Evolutionary conservation across 2,113 vertebrate genomes (phyloP).

Genomic region (Colius striatus): DNA sequence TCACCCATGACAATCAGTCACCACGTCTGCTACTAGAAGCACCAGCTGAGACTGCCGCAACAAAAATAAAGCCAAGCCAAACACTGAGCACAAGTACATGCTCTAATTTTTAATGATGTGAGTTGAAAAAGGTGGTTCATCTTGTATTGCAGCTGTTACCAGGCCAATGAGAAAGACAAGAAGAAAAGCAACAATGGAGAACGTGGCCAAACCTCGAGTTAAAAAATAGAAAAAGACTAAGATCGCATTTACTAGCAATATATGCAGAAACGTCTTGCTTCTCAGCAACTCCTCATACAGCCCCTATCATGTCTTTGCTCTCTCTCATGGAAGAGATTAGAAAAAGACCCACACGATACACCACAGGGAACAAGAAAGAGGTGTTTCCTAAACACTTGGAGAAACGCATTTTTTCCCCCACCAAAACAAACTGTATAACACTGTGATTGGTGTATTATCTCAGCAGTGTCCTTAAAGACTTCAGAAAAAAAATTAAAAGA

Average conservation of each 20-base stretch:
- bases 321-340: background rate
- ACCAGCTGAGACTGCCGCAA: background rate
- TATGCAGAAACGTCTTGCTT: background rate
- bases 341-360: background rate
- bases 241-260: background rate
- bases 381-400: background rate
- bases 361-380: background rate
- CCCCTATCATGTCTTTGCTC: background rate
- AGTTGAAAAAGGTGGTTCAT: accelerated
- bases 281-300: background rate
- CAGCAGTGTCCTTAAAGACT: background rate
- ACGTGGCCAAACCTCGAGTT: background rate
- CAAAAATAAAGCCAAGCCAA: background rate
- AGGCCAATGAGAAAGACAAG: background rate
- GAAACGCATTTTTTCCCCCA: background rate
- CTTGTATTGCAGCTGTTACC: background rate
- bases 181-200: background rate
- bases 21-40: background rate
- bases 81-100: background rate
- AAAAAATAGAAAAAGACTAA: background rate
- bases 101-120: background rate
- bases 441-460: conserved; percentile 7
- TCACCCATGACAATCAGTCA: accelerated
- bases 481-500: background rate
- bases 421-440: background rate